These are phyloP conservation scores for Mellilla xanthometata DNA, from an alignment of 2,888 invertebrate species.

Conservation along the genomic window DNA sequence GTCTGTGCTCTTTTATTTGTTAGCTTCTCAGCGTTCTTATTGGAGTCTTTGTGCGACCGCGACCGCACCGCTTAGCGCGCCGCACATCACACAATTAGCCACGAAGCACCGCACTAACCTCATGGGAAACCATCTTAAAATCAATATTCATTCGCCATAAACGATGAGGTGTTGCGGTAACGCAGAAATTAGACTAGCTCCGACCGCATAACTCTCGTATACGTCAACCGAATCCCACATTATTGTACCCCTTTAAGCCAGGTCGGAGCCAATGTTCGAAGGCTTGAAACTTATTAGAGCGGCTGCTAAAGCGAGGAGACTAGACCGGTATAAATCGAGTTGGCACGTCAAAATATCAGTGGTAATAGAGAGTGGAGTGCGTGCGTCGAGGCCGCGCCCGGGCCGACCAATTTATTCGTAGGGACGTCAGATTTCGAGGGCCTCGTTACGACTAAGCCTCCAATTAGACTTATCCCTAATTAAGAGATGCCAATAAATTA, in stretches of 20 bases:
- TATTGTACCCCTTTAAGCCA: constrained; percentile 44
- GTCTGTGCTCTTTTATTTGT: constrained; percentile 69
- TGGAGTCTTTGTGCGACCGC: constrained; percentile 64
- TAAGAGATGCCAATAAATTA: constrained; percentile 84
- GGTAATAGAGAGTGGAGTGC: constrained; percentile 63
- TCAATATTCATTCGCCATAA: constrained; percentile 53
- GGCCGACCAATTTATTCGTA: constrained; percentile 77
- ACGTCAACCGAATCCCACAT: constrained; percentile 41
- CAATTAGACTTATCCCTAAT: constrained; percentile 84
- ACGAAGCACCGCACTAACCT: constrained; percentile 40
- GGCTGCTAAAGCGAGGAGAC: too few species aligned
- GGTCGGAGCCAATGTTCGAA: constrained; percentile 43
- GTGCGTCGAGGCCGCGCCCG: constrained; percentile 54
- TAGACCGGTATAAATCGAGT: constrained; percentile 50
- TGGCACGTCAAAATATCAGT: constrained; percentile 70
- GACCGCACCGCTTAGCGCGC: constrained; percentile 66
- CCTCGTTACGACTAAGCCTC: constrained; percentile 84
- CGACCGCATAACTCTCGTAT: constrained; percentile 40
- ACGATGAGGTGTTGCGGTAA: constrained; percentile 36
- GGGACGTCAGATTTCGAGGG: constrained; percentile 82
- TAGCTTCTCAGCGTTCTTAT: constrained; percentile 53
- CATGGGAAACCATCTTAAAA: constrained; percentile 50
- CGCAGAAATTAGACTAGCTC: constrained; percentile 32
- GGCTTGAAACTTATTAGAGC: constrained; percentile 56
- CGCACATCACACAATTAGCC: constrained; percentile 47